Percentiles rank a stretch among this genome's conserved stretches.
Evolutionary conservation across 2,888 invertebrate species (phyloP).

Genomic region (Cyclophora albipunctata): DNA sequence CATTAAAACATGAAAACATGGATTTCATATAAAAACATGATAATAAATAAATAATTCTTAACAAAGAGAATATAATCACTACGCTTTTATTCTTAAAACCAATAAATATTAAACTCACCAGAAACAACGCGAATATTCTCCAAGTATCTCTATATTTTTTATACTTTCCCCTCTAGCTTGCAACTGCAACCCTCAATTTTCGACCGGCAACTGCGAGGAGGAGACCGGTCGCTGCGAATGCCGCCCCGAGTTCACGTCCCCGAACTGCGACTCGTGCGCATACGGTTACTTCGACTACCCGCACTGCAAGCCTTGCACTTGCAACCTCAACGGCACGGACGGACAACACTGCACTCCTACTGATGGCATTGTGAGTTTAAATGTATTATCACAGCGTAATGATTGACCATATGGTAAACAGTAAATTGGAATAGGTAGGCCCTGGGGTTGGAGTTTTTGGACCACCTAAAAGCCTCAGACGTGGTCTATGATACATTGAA

Average conservation of each 20-base stretch:
- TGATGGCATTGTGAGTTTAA: slow-evolving; percentile 74
- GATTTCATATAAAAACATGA: too few relatives aligned
- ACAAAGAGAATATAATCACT: too few relatives aligned
- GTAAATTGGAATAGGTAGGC: too few relatives aligned
- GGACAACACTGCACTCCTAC: slow-evolving; percentile 89
- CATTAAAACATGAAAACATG: too few relatives aligned
- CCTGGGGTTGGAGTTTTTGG: too few relatives aligned
- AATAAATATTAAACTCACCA: too few relatives aligned
- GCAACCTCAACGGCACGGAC: slow-evolving; percentile 91
- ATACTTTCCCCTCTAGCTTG: slow-evolving; percentile 79
- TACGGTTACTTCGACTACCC: slow-evolving; percentile 96
- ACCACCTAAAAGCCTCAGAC: too few relatives aligned
- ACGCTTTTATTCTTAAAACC: too few relatives aligned
- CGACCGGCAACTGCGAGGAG: slow-evolving; percentile 96
- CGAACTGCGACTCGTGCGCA: slow-evolving; percentile 88
- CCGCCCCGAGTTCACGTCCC: slow-evolving; percentile 84
- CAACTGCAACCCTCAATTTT: slow-evolving; percentile 86
- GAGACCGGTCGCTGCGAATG: slow-evolving; percentile 94
- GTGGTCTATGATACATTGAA: background rate
- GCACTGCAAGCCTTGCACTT: slow-evolving; percentile 93
- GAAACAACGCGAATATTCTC: too few relatives aligned
- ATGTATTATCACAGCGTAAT: background rate
- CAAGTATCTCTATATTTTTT: too few relatives aligned
- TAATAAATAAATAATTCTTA: too few relatives aligned
- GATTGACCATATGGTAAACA: too few relatives aligned